Conservation (phyloP, 2,113 vertebrate genomes). For the Mixornis gularis region DNA sequence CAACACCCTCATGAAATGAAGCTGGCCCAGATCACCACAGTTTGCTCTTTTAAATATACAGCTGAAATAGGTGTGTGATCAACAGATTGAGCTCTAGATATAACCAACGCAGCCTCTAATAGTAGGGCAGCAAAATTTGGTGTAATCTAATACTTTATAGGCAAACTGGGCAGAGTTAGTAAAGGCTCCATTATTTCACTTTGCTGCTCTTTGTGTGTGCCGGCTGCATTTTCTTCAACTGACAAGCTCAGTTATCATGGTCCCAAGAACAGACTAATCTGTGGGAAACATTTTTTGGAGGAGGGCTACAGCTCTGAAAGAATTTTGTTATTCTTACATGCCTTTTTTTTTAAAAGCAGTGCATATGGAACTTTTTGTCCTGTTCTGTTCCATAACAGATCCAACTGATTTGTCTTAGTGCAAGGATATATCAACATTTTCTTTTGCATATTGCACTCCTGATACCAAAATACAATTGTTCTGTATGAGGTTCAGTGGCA, state of each 20-base stretch:
- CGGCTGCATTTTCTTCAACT: not conserved
- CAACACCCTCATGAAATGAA: not conserved
- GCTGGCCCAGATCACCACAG: not conserved
- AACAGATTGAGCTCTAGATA: not conserved
- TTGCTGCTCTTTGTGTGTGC: not conserved
- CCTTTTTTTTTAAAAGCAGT: not conserved
- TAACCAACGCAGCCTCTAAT: not conserved
- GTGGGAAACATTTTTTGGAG: not conserved
- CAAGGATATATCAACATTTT: not conserved
- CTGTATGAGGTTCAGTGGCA: not conserved
- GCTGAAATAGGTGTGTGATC: not conserved
- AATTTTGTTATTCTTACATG: not conserved
- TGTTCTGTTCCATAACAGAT: not conserved
- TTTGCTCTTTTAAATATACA: not conserved
- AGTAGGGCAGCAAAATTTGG: not conserved
- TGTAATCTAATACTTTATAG: not conserved
- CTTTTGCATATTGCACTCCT: not conserved
- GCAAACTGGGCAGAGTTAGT: not conserved
- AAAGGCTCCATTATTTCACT: not conserved
- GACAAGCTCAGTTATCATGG: constrained; percentile 12
- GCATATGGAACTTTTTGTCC: not conserved
- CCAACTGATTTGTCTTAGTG: not conserved
- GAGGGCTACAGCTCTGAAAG: not conserved
- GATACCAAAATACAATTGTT: not conserved
- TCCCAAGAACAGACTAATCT: not conserved